Conservation (phyloP, 2,113 vertebrate species). For the Electrona antarctica region DNA sequence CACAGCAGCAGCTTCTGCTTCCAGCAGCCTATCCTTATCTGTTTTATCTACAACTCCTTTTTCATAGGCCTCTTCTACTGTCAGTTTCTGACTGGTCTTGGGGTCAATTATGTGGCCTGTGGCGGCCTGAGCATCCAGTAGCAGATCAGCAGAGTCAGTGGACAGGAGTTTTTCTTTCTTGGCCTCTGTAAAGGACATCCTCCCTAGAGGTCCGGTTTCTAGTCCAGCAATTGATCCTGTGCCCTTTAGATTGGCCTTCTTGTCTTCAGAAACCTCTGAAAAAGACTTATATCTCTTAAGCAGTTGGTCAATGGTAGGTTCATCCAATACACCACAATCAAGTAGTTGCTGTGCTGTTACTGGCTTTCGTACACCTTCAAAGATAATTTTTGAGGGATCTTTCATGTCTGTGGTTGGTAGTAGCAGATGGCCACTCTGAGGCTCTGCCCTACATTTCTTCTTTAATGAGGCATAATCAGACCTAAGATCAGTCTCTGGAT, state of each 20-base stretch:
- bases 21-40: conserved; percentile 83
- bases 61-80: conserved; percentile 80
- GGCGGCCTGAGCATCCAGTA: conserved; percentile 81
- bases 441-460: conserved; percentile 80
- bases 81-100: conserved; percentile 79
- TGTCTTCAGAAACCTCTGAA: conserved; percentile 81
- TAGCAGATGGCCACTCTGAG: conserved; percentile 81
- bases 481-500: conserved; percentile 66
- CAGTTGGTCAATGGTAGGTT: conserved; percentile 78
- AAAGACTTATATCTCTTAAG: conserved; percentile 82
- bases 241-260: conserved; percentile 81
- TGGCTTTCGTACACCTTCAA: conserved; percentile 86
- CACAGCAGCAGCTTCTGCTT: conserved; percentile 82
- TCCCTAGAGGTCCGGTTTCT: conserved; percentile 27
- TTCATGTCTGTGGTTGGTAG: conserved; percentile 73
- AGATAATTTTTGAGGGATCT: conserved; percentile 82
- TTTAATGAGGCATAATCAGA: conserved; percentile 82
- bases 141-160: too few relatives aligned
- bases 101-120: conserved; percentile 85
- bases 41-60: conserved; percentile 82
- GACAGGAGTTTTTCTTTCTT: too few relatives aligned
- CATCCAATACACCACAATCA: conserved; percentile 86
- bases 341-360: conserved; percentile 86
- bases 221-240: conserved; percentile 59
- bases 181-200: too few relatives aligned